Percentiles rank a stretch among this genome's conserved stretches.
phyloP scores from a whole-genome alignment of 2,113 vertebrate species.

The Alectura lathami region DNA sequence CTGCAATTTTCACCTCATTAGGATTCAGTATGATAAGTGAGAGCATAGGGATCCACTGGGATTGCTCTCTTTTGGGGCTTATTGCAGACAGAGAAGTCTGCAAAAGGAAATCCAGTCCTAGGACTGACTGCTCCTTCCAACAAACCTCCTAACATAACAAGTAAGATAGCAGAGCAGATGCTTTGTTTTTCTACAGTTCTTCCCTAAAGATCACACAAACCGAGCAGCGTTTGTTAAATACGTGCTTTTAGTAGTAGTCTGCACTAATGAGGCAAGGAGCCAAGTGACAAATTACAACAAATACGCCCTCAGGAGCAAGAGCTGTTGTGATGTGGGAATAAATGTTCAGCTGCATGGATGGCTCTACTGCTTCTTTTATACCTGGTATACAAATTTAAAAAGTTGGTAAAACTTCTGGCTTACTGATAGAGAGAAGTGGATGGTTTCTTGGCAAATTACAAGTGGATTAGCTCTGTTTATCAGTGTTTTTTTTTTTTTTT shows the following conservation, averaged over 20 bases:
- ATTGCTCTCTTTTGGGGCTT: not conserved
- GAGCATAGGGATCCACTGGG: not conserved
- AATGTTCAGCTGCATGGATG: not conserved
- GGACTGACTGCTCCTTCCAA: not conserved
- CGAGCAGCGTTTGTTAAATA: not conserved
- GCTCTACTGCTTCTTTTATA: not conserved
- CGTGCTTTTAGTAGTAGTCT: not conserved
- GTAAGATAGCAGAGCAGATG: not conserved
- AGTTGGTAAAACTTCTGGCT: not conserved
- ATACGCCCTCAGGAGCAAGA: not conserved
- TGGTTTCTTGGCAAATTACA: not conserved
- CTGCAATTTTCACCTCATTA: not conserved
- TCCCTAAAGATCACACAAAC: not conserved
- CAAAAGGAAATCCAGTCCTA: not conserved
- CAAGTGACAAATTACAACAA: conserved; percentile 15
- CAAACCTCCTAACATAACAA: not conserved
- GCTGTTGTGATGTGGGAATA: not conserved
- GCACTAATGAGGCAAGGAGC: not conserved
- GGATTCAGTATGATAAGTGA: not conserved
- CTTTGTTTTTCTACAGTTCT: not conserved
- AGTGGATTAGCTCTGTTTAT: not conserved
- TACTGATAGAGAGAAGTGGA: not conserved
- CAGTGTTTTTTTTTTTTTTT: not conserved
- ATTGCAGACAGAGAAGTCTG: not conserved
- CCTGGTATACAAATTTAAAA: not conserved